Conservation (phyloP, 1,140 invertebrate genomes). For the Zaprionus inermis region DNA sequence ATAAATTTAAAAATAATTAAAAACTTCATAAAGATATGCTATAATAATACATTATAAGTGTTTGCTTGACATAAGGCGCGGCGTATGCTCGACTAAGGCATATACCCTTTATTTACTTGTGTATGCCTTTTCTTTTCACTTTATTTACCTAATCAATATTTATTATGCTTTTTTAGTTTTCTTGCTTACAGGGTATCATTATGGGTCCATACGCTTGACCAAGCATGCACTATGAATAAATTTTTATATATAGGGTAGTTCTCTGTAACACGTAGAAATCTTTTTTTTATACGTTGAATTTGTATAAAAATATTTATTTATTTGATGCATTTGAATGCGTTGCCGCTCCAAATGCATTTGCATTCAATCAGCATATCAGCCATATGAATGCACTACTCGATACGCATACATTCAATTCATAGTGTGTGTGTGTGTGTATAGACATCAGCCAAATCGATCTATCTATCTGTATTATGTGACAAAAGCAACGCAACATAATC, state of each 20-base stretch:
- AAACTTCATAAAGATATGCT: constrained; percentile 40
- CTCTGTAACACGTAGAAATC: constrained; percentile 14
- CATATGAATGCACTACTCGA: constrained; percentile 21
- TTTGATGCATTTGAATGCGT: constrained; percentile 60
- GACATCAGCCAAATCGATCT: constrained; percentile 25
- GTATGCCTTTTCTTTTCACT: background rate
- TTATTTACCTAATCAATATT: background rate
- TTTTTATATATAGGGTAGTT: constrained; percentile 23
- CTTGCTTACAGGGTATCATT: constrained; percentile 16
- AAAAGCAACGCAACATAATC: constrained; percentile 57
- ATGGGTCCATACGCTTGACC: background rate
- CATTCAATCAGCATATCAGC: constrained; percentile 68
- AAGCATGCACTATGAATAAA: constrained; percentile 45
- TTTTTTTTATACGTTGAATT: constrained; percentile 19
- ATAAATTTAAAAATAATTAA: constrained; percentile 80
- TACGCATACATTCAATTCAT: constrained; percentile 30
- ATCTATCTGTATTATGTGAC: constrained; percentile 48
- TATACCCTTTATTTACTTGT: background rate
- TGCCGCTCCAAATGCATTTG: constrained; percentile 73
- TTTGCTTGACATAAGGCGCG: too few relatives aligned
- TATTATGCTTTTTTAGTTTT: background rate
- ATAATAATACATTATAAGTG: too few relatives aligned
- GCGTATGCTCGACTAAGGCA: background rate
- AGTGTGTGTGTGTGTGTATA: constrained; percentile 28
- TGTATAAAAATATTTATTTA: constrained; percentile 30